Evolutionary conservation across 2,113 vertebrate genomes (phyloP).

Genomic region (Onychostoma macrolepis): DNA sequence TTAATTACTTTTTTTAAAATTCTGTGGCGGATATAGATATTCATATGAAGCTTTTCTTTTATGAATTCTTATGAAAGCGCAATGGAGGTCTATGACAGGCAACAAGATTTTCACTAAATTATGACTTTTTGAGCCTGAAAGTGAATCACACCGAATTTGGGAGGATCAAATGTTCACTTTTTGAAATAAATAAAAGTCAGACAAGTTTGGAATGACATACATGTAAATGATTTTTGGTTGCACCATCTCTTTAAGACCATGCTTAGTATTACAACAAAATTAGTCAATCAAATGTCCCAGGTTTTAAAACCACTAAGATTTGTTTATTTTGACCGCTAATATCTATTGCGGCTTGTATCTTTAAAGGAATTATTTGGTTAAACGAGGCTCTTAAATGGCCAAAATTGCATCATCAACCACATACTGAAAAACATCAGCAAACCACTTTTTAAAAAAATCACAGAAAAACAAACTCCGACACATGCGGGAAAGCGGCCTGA

Average conservation of each 20-base stretch:
- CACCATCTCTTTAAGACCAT: neutral
- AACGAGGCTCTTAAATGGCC: neutral
- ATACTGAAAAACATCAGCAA: slow-evolving; percentile 35
- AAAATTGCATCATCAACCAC: slow-evolving; percentile 26
- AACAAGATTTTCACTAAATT: no score
- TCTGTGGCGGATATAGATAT: neutral
- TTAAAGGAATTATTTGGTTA: neutral
- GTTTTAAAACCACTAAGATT: neutral
- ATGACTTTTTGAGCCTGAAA: neutral
- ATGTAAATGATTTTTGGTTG: neutral
- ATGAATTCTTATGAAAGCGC: neutral
- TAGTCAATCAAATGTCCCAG: neutral
- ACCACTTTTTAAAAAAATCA: slow-evolving; percentile 41
- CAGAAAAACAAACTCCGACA: slow-evolving; percentile 52
- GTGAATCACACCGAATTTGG: neutral
- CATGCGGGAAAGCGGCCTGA: slow-evolving; percentile 47
- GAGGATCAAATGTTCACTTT: neutral
- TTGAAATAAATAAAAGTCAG: neutral
- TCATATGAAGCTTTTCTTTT: neutral
- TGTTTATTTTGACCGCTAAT: neutral
- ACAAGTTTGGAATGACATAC: neutral
- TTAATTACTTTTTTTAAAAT: neutral
- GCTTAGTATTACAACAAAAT: neutral
- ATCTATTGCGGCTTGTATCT: neutral
- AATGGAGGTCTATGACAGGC: neutral